Base-by-base conservation (phyloP, 1,140 invertebrate genomes). In the Pantala flavescens region DNA sequence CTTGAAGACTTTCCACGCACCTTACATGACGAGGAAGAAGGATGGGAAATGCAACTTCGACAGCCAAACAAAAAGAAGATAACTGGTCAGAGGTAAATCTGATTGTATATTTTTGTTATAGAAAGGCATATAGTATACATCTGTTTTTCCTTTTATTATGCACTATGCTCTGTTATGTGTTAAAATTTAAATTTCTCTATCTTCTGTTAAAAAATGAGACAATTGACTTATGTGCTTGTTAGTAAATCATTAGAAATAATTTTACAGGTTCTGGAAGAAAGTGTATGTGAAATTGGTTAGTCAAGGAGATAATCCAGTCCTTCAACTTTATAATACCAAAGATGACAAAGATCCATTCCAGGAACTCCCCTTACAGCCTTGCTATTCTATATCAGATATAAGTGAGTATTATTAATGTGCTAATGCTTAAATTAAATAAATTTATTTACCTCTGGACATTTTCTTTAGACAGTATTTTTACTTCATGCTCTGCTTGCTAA, bases 21-120 rank as follows among this genome's bases (percentile, higher is more conserved):
- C 49, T 88, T 90, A 0, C 87, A 87, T 70, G 95, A 92, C 79
- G 83, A 84, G 0, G 94, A 89, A 0, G 90, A 94, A n/a, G 94
- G 94, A 23, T 99, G 97, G 96, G 96, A 98, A 81, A 93, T 99
- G 90, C 93, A 98, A 76, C 84, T 99, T 36, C 86, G 97, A 19
- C 94, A 98, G 80, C 97, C 97, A 7, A 96, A 95, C 78, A 99
- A 99, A 82, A 99, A 99, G 87, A 98, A 98, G 83, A 94, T 99
- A 74, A 98, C 97, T 0, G 94, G 94, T 7, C 94, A 96, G 79
- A 86, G 90, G 88, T 88, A 78, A 63, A 21, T 12, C 49, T 21
- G 28, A 36, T 36, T 36, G 9, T 9, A 36, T 36, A 36, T 36
- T 36, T 36, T 9, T 36, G n/a, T 2, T 9, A 36, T 36, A 9